These are phyloP conservation scores for Temnothorax curvispinosus DNA, from an alignment of 1,140 invertebrate species.

Conservation along the genomic window DNA sequence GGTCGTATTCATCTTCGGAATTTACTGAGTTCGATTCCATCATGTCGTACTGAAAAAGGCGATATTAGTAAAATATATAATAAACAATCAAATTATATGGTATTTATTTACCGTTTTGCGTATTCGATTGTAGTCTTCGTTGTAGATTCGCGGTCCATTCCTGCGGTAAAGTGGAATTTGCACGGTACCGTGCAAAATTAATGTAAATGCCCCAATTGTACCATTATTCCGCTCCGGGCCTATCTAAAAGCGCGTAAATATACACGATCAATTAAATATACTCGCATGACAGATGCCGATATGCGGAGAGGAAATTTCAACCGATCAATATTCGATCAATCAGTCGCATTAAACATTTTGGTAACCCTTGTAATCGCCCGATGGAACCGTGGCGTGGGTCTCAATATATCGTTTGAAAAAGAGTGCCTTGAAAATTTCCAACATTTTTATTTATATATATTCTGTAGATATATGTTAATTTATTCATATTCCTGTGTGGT, in stretches of 20 bases:
- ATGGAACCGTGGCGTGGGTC: too few relatives aligned
- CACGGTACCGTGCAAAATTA: slow-evolving; percentile 90
- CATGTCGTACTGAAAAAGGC: slow-evolving; percentile 22
- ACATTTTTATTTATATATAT: slow-evolving; percentile 27
- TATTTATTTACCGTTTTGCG: slow-evolving; percentile 76
- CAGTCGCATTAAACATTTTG: slow-evolving; percentile 13
- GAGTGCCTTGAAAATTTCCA: neutral
- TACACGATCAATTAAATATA: slow-evolving; percentile 11
- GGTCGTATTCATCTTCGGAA: neutral
- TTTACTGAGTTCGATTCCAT: neutral
- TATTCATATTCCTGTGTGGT: slow-evolving; percentile 21
- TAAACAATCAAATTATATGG: neutral
- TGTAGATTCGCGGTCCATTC: slow-evolving; percentile 86
- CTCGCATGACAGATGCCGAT: neutral
- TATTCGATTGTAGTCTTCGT: slow-evolving; percentile 84
- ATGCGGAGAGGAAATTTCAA: slow-evolving; percentile 20
- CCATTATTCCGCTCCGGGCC: slow-evolving; percentile 86
- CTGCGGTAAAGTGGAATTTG: slow-evolving; percentile 88
- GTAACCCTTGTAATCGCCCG: neutral
- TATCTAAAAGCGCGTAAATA: slow-evolving; percentile 77
- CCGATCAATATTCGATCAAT: slow-evolving; percentile 13
- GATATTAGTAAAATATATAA: neutral
- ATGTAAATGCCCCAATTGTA: slow-evolving; percentile 85
- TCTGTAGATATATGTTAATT: neutral
- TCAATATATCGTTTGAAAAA: neutral